Conservation (phyloP, 2,888 invertebrate genomes). For the Coleophora deauratella region DNA sequence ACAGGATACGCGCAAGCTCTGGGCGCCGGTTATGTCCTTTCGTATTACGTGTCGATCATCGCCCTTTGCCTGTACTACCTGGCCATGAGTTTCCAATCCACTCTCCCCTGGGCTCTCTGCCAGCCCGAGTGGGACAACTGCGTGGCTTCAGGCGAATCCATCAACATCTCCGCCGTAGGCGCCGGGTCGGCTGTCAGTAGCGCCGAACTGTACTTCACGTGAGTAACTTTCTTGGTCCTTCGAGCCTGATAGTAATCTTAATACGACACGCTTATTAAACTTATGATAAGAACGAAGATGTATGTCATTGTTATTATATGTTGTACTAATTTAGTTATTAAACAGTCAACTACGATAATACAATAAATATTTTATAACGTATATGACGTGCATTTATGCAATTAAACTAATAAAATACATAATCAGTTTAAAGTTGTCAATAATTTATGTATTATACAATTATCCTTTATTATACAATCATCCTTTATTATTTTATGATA, state of each 20-base stretch:
- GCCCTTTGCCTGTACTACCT: slow-evolving; percentile 84
- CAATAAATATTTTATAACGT: too few species aligned
- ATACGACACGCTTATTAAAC: not conserved
- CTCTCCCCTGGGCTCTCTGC: slow-evolving; percentile 84
- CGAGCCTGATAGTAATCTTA: too few species aligned
- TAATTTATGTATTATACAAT: too few species aligned
- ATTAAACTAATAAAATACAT: too few species aligned
- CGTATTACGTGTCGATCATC: slow-evolving; percentile 85
- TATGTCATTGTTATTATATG: too few species aligned
- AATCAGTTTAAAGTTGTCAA: too few species aligned
- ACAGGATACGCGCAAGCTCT: slow-evolving; percentile 81
- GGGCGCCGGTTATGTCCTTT: slow-evolving; percentile 77
- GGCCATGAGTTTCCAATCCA: slow-evolving; percentile 78
- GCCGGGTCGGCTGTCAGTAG: slow-evolving; percentile 52
- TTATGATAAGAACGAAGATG: too few species aligned
- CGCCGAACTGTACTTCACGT: slow-evolving; percentile 76
- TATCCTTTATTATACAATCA: too few species aligned
- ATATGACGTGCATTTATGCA: too few species aligned
- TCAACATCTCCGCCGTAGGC: slow-evolving; percentile 23
- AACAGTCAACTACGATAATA: too few species aligned
- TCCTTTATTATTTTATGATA: too few species aligned
- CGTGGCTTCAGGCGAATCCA: slow-evolving; percentile 47
- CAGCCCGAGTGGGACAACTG: slow-evolving; percentile 69
- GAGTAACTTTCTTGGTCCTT: slow-evolving; percentile 26
- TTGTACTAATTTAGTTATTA: too few species aligned